Base-by-base conservation (phyloP, 2,113 vertebrate species). In the Indicator maculatus region DNA sequence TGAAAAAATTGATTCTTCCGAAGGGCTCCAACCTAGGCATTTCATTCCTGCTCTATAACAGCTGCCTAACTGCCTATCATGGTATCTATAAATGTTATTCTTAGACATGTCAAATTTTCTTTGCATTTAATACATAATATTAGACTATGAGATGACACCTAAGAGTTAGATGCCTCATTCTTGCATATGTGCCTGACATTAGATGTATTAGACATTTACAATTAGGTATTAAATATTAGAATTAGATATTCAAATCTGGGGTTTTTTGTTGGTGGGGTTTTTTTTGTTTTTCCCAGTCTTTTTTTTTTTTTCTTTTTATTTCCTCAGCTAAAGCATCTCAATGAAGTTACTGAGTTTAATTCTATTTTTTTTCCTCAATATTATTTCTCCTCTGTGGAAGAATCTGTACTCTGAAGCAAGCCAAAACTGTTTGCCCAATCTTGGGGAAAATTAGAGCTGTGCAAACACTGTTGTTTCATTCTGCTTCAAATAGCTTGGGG, bases 401-500 rank as follows among this genome's bases (percentile, higher is more conserved):
- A 61, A 94, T 30, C 12, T 80, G 30, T 16, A 67, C 33, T 80
- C 41, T 77, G 38, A 77, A 38, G 23, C 13, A 75, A 91, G 56
- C 31, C 36, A 85, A 83, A 89, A 77, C 50, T 88, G 15, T 50
- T 85, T 91, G 60, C 12, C 44, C 44, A 41, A 3, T 67, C 61
- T 78, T 65, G 39, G 53, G 81, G 55, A 81, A 93, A 95, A 91
- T 55, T 53, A 1, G 18, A 73, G 19, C 64, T 86, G 11, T 70
- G 61, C 38, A 77, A 79, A 91, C 9, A 31, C 5, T 60, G 16
- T 52, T 91, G 33, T 81, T 96, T 88, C 65, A 45, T 83, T 77
- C 33, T 77, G 28, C 81, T 96, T 90, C 59, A 39, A 89, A 81
- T 65, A 86, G 55, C 91, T 87, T 77, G 66, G 84, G 89, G 88